These are phyloP conservation scores for Talpa occidentalis DNA, from an alignment of 2,113 vertebrate genomes.

Conservation along the genomic window DNA sequence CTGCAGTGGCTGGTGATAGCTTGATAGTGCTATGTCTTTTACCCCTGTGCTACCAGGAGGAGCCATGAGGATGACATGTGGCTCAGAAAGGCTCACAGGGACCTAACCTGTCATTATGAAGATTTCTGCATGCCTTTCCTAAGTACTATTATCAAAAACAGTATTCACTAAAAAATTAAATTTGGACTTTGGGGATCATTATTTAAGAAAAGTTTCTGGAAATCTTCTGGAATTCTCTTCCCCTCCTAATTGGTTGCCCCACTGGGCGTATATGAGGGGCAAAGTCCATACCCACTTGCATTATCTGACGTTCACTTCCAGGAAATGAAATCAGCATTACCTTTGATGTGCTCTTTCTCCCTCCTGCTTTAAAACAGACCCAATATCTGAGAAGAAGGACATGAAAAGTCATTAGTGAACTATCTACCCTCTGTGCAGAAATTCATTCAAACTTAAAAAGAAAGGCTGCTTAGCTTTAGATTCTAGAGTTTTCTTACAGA, in stretches of 20 bases:
- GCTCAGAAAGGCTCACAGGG: no score
- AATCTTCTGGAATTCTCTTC: neutral
- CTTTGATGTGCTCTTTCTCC: neutral
- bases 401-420: neutral
- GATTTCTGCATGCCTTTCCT: neutral
- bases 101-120: neutral
- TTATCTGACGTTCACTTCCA: neutral
- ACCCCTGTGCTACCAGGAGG: no score
- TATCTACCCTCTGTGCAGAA: neutral
- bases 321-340: neutral
- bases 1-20: no score
- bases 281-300: neutral
- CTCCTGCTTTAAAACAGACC: neutral
- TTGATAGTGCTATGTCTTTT: no score
- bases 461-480: neutral
- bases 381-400: neutral
- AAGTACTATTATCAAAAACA: neutral
- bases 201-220: neutral
- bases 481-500: neutral
- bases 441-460: neutral
- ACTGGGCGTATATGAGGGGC: neutral
- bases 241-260: neutral
- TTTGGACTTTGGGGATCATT: neutral
- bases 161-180: neutral
- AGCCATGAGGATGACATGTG: no score